These are phyloP conservation scores for Rallus limicola DNA, from an alignment of 2,113 vertebrate species.

Conservation along the genomic window DNA sequence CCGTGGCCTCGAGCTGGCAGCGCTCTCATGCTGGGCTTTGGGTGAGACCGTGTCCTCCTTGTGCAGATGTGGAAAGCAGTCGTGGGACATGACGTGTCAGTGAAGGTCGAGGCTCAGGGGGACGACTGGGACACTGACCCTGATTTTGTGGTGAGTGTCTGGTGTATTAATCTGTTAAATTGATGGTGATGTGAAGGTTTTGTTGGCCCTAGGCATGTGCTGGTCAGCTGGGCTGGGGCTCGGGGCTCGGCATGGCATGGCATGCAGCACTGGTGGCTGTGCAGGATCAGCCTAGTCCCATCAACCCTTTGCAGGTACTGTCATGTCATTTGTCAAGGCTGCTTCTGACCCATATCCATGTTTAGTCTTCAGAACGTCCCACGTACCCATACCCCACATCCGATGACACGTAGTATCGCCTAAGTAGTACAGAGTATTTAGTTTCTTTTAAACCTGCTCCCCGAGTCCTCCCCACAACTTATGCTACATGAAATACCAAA, in stretches of 20 bases:
- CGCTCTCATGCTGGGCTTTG: background rate
- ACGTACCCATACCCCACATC: background rate
- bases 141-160: slow-evolving; percentile 89
- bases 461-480: background rate
- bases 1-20: background rate
- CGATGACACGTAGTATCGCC: background rate
- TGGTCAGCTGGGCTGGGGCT: fast-evolving
- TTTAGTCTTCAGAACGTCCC: background rate
- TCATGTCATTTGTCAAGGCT: background rate
- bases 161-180: fast-evolving
- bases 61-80: slow-evolving; percentile 94
- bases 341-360: background rate
- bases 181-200: background rate
- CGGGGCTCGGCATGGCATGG: fast-evolving
- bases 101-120: slow-evolving; percentile 81
- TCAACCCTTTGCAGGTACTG: fast-evolving
- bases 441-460: background rate
- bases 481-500: background rate
- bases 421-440: background rate
- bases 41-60: background rate
- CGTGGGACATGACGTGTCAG: slow-evolving; percentile 87
- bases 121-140: slow-evolving; percentile 99
- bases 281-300: background rate
- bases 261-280: fast-evolving
- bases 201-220: background rate